These are phyloP conservation scores for Betta splendens DNA, from an alignment of 2,797 vertebrate genomes.

Conservation along the genomic window DNA sequence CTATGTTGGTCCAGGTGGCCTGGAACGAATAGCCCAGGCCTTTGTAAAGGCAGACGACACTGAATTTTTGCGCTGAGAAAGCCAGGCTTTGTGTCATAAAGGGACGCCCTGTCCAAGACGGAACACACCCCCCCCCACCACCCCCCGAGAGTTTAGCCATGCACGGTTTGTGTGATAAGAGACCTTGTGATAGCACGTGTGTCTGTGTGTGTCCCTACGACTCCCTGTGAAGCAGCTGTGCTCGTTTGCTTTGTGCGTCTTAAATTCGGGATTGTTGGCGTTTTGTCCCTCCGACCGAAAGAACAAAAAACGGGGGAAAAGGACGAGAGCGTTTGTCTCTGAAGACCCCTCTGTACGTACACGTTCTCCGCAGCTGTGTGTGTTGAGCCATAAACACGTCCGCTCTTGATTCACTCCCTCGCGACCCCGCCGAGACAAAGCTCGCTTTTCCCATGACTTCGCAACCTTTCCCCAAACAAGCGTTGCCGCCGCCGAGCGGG, in stretches of 20 bases:
- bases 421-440: constrained; percentile 77
- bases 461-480: constrained; percentile 89
- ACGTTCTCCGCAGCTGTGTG: constrained; percentile 77
- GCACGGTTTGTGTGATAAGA: constrained; percentile 73
- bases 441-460: constrained; percentile 91
- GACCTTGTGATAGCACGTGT: constrained; percentile 74
- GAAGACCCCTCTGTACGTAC: constrained; percentile 60
- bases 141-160: constrained; percentile 63
- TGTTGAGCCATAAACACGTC: constrained; percentile 83
- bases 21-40: constrained; percentile 70
- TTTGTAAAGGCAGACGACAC: constrained; percentile 81
- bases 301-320: no score
- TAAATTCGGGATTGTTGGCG: constrained; percentile 62
- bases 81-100: constrained; percentile 77
- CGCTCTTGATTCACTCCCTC: constrained; percentile 78
- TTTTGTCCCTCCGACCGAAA: constrained; percentile 54
- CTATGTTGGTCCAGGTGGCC: constrained; percentile 79
- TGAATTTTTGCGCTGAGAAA: constrained; percentile 78
- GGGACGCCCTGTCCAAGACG: constrained; percentile 74
- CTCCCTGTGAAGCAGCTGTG: constrained; percentile 77
- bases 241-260: constrained; percentile 71
- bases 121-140: constrained; percentile 45
- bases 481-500: constrained; percentile 79
- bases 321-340: constrained; percentile 47
- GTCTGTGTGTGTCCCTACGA: constrained; percentile 53